Evolutionary conservation across 2,888 invertebrate species (phyloP).

Genomic region (Aleiodes testaceus): DNA sequence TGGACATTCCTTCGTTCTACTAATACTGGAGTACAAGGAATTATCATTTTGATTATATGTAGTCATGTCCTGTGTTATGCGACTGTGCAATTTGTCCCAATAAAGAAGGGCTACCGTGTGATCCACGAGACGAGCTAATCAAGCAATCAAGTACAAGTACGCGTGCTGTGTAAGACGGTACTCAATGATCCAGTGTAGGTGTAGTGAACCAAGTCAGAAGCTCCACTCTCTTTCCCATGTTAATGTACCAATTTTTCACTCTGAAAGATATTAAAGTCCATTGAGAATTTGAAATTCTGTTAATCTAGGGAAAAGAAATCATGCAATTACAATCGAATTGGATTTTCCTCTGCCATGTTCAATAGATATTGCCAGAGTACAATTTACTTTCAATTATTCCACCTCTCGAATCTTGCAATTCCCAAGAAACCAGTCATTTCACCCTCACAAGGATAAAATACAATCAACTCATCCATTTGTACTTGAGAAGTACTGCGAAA

Average conservation of each 20-base stretch:
- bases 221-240: not conserved
- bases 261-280: too few species aligned
- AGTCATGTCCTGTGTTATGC: conserved; percentile 29
- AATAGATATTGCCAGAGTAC: not conserved
- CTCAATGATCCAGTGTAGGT: conserved; percentile 59
- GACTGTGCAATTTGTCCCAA: conserved; percentile 34
- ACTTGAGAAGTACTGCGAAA: not conserved
- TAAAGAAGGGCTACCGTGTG: conserved; percentile 21
- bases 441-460: conserved; percentile 19
- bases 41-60: not conserved
- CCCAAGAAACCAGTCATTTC: conserved; percentile 9
- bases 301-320: too few species aligned
- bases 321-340: too few species aligned
- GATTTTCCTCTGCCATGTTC: too few species aligned
- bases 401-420: conserved; percentile 27
- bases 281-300: too few species aligned
- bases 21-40: too few species aligned
- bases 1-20: not conserved
- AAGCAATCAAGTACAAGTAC: conserved; percentile 54
- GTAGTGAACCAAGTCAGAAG: conserved; percentile 28
- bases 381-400: conserved; percentile 28
- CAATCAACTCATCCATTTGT: conserved; percentile 2
- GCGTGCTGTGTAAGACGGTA: conserved; percentile 49
- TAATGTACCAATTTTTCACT: not conserved
- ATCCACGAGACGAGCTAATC: conserved; percentile 55